Base-by-base conservation (phyloP, 2,113 vertebrate genomes). In the Anoplopoma fimbria region DNA sequence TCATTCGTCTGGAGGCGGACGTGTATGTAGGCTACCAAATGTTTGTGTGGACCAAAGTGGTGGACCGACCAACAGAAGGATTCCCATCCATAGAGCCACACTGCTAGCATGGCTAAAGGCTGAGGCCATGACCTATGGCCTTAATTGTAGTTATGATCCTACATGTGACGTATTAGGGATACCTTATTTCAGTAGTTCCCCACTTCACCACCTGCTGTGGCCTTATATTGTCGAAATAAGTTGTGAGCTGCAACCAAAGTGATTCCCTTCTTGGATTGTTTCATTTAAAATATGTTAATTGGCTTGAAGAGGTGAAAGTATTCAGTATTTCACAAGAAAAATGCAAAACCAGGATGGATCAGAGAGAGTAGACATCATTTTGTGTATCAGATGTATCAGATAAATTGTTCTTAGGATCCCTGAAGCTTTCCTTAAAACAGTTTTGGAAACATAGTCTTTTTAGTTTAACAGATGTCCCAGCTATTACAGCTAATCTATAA, bases 401-500 rank as follows among this genome's bases (percentile, higher is more conserved):
- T 62, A 51, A 63, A 64, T 21, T 9, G 27, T 45, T 47, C 9
- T 55, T 75, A 6, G 29, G 19, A 36, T 70, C 7, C 33, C 23
- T 71, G 9, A n/a, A 47, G 15, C 6, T 27, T 2, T 40, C 57
- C 6, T 78, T 33, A 10, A 47, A 27, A 3, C 9, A 67, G 2
- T 6, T 8, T 61, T 31, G 33, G 9, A 64, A 23, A 31, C 53
- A 21, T n/a, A 42, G 21, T 72, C 21, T 75, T 29, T 47, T 51
- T 36, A 13, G 21, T 64, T 40, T 38, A 55, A 38, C 33, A 47
- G 0, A 65, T 73, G 10, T 36, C 10, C 10, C 17, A 45, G 14
- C 27, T 72, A 40, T n/a, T n/a, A n/a, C n/a, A n/a, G n/a, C n/a
- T n/a, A 45, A 36, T 82, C 15, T 36, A 14, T 55, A 21, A 75